phyloP scores from a whole-genome alignment of 2,888 invertebrate genomes.

The Acleris cristana region DNA sequence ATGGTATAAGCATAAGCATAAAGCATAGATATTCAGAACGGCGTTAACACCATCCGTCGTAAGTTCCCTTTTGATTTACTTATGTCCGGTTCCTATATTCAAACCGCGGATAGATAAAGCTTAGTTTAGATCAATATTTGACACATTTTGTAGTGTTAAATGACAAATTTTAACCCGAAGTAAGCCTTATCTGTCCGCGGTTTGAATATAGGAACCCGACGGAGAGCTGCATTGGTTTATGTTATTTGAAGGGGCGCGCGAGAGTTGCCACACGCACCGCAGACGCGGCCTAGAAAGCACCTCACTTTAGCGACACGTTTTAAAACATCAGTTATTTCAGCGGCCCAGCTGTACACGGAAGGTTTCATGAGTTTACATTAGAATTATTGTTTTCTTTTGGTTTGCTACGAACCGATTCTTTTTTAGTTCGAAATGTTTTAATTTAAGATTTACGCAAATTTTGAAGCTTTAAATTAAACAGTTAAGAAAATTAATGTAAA shows the following conservation, averaged over 20 bases:
- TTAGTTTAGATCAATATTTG: no score
- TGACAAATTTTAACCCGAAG: no score
- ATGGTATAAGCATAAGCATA: no score
- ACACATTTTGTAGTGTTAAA: no score
- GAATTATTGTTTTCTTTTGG: not conserved
- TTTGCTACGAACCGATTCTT: not conserved
- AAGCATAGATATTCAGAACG: no score
- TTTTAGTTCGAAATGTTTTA: not conserved
- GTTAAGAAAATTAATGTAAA: constrained; percentile 5
- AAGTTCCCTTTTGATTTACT: no score
- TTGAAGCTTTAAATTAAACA: not conserved
- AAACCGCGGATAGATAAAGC: no score
- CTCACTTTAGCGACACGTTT: constrained; percentile 27
- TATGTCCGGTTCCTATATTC: no score
- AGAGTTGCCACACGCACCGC: constrained; percentile 33
- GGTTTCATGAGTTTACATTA: constrained; percentile 6
- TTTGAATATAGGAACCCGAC: no score
- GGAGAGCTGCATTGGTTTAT: no score
- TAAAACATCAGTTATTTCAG: constrained; percentile 7
- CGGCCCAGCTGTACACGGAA: constrained; percentile 2
- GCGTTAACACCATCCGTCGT: no score
- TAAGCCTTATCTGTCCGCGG: no score
- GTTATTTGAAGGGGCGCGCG: not conserved
- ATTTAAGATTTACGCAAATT: not conserved
- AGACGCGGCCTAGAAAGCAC: constrained; percentile 37